Evolutionary conservation across 2,797 vertebrate genomes (phyloP), one percentile per base, ranked within the genome.

Genomic region (Tamandua tetradactyla): DNA sequence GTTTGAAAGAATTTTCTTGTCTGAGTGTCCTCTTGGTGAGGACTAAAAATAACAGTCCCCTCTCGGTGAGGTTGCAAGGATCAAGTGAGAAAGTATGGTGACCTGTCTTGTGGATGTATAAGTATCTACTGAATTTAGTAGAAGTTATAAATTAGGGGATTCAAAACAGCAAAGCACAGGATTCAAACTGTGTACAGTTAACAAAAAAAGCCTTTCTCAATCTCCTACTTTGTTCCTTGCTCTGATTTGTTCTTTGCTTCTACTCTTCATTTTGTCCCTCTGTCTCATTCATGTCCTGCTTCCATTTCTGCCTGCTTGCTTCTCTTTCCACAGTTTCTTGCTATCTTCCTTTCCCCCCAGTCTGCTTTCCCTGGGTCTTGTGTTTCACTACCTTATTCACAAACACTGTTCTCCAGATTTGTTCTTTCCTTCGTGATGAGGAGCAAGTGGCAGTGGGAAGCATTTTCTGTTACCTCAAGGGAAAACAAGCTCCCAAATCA

Each of bases 161-260:
- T 80, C 35, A 14, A 15, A 42, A 35, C 6, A 42, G 55, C 55
- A 7, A 11, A 32, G 20, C 25, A 0, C n/a, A 9, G n/a, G 18
- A 17, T 37, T 72, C 13, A 0, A 0, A 7, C 13, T 17, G 22
- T 2, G 22, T 18, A 2, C 3, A 0, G n/a, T n/a, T n/a, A n/a
- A n/a, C n/a, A 7, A 12, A 1, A 32, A 27, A 11, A 49, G 11
- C 12, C 3, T 14, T 18, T 4, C 4, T 61, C 1, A 0, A 13
- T 12, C 47, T 84, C 27, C 64, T 8, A 0, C 0, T 40, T 4
- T 27, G 3, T 55, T 15, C 20, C 44, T 7, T 3, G 17, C 42
- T 42, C 14, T 6, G 3, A 8, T 27, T 27, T 49, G 17, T 55
- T 35, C 40, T 2, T 23, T 15, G 13, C 15, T 18, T 15, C 37